phyloP scores from a whole-genome alignment of 2,888 invertebrate species.

The Strigamia transsilvanica region DNA sequence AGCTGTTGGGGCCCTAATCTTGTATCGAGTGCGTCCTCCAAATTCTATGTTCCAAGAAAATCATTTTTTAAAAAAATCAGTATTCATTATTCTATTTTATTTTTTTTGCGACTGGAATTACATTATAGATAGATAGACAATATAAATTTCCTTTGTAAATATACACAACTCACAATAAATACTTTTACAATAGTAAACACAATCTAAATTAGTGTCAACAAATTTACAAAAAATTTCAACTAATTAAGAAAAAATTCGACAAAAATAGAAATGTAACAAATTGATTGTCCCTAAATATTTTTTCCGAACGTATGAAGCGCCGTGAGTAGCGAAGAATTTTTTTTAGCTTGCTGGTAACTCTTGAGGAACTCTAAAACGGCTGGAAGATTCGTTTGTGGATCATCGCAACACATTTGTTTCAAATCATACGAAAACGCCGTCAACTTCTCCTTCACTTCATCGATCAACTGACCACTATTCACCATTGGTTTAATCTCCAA shows the following conservation, averaged over 20 bases:
- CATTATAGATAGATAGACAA: background rate
- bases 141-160: background rate
- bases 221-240: background rate
- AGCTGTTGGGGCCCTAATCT: background rate
- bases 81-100: too few relatives aligned
- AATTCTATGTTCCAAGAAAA: too few relatives aligned
- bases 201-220: background rate
- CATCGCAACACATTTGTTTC: constrained; percentile 16
- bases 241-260: background rate
- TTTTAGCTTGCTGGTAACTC: background rate
- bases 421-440: background rate
- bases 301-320: background rate
- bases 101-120: too few relatives aligned
- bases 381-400: background rate
- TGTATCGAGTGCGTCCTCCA: too few relatives aligned
- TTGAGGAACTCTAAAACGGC: constrained; percentile 17
- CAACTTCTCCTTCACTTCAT: background rate
- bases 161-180: background rate
- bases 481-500: background rate
- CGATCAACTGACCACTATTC: background rate
- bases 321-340: background rate
- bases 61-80: too few relatives aligned
- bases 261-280: background rate
- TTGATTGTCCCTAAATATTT: background rate
- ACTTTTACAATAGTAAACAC: background rate